Base-by-base conservation (phyloP, 1,140 invertebrate genomes). In the Cheumatopsyche charites region DNA sequence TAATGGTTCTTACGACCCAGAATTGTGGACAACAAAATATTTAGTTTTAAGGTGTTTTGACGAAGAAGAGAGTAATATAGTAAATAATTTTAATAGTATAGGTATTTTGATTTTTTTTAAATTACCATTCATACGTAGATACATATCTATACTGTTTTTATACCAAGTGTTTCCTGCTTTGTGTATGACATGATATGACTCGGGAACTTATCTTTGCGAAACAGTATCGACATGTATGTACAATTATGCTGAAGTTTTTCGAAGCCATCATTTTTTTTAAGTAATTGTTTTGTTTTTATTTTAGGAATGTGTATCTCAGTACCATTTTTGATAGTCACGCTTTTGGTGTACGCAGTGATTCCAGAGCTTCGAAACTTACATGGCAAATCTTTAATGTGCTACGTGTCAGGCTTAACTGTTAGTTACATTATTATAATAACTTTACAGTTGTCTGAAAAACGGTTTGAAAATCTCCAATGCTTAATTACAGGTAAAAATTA, bases 341-440 rank as follows among this genome's bases (percentile, higher is more conserved):
- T 93, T 62, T 67, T 90, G 29, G 90, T 92, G 0, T 93, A 93
- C 77, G 86, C 88, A 0, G 80, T 90, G 23, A 87, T 92, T 29
- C 88, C 88, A 0, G 91, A 93, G 65, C 78, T 92, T 19, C 78
- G 88, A 9, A 93, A 91, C 79, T 82, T 92, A 9, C 91, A 92
- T 71, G 91, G 91, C 0, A 87, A 88, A 79, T 90, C 88, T 0
- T 78, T 92, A 5, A 91, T 92, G 86, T 90, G 88, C 71, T 92
- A 92, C 76, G 87, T 91, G 0, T 78, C 84, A 2, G 87, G 86
- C 0, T 82, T 93, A 0, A 80, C 89, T 36, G 74, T 87, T 0
- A 88, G 88, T 0, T 92, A 91, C 76, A 77, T 84, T 2, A 15
- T 15, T 29, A 17, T 55, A 42, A 11, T 23, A 17, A 17, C 11